A percentile compares a stretch with the other conserved stretches of the same genome.
These are phyloP conservation scores for Cebus imitator DNA, from an alignment of 2,113 vertebrate species.

Conservation along the genomic window DNA sequence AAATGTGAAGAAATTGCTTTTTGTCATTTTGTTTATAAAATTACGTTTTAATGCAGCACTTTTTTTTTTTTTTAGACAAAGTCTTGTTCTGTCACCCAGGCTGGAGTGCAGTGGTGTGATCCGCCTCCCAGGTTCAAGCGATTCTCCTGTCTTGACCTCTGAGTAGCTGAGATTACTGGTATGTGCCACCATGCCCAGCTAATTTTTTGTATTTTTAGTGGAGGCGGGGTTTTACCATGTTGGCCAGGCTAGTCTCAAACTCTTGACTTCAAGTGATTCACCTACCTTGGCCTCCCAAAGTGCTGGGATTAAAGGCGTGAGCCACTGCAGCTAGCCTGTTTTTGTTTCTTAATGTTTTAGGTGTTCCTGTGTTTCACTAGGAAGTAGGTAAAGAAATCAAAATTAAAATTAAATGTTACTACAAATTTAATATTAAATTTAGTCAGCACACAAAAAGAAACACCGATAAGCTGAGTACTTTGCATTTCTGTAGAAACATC, in stretches of 20 bases:
- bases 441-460: not conserved
- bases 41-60: not conserved
- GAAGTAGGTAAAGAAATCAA: constrained; percentile 24
- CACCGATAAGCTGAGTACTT: constrained; percentile 8
- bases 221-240: too few relatives aligned
- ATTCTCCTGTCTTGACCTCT: too few relatives aligned
- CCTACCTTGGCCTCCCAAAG: too few relatives aligned
- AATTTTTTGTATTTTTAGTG: too few relatives aligned
- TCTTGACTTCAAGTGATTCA: too few relatives aligned
- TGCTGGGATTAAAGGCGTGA: too few relatives aligned
- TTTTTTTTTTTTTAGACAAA: not conserved
- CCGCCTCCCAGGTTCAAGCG: too few relatives aligned
- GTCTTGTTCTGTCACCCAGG: too few relatives aligned
- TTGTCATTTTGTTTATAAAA: constrained; percentile 27
- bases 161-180: too few relatives aligned
- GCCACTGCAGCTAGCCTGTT: not conserved
- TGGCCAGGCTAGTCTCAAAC: too few relatives aligned
- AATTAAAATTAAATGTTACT: constrained; percentile 22
- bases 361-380: constrained; percentile 2
- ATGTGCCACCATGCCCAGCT: too few relatives aligned
- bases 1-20: not conserved
- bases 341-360: not conserved
- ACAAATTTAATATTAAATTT: constrained; percentile 35
- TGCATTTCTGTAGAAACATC: constrained; percentile 31
- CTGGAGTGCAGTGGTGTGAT: too few relatives aligned